These are phyloP conservation scores for Aspidiotus rigidus DNA, from an alignment of 2,888 invertebrate genomes.

Conservation along the genomic window DNA sequence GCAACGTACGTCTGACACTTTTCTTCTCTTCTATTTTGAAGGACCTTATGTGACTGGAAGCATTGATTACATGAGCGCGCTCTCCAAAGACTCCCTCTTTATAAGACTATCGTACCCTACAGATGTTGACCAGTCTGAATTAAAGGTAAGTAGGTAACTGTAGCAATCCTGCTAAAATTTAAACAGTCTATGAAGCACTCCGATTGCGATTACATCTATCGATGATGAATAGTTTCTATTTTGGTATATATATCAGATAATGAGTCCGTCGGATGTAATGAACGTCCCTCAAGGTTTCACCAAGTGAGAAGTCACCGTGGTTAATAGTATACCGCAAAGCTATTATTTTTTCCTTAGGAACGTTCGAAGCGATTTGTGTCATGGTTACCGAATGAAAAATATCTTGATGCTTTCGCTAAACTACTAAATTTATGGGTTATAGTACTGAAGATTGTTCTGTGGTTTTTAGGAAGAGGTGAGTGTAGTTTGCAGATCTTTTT, in stretches of 20 bases:
- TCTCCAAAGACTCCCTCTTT: constrained; percentile 48
- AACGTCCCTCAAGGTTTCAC: no score
- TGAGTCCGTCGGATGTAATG: no score
- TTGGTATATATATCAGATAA: no score
- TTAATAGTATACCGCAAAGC: no score
- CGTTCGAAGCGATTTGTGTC: constrained; percentile 47
- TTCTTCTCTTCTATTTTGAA: constrained; percentile 35
- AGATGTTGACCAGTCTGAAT: constrained; percentile 39
- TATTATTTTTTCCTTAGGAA: constrained; percentile 41
- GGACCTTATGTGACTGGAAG: constrained; percentile 51
- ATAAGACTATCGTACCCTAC: constrained; percentile 53
- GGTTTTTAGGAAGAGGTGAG: constrained; percentile 39
- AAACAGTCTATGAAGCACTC: background rate
- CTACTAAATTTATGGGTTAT: constrained; percentile 44
- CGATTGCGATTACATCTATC: background rate
- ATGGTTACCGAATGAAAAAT: constrained; percentile 51
- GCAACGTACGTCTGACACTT: no score
- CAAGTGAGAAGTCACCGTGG: no score
- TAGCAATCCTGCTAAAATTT: background rate
- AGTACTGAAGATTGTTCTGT: constrained; percentile 42
- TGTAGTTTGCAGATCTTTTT: background rate
- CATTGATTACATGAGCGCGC: constrained; percentile 51
- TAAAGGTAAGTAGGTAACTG: constrained; percentile 42
- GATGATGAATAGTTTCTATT: no score
- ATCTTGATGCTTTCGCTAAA: constrained; percentile 48